phyloP scores from a whole-genome alignment of 92 coral and sea anemone species.

The Porites cylindrica region DNA sequence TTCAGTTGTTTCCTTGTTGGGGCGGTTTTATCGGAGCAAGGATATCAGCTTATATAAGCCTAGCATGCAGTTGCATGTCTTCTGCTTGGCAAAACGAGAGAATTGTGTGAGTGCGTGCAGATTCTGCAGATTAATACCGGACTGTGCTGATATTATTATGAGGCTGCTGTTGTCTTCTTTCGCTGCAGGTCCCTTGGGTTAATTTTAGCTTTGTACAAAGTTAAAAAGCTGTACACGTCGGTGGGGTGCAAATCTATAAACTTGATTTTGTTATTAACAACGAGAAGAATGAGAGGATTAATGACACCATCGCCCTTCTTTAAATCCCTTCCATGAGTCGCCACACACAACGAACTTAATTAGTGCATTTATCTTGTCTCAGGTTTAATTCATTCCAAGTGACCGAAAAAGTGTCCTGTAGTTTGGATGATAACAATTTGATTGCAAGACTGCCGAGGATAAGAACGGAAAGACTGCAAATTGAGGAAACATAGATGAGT shows the following conservation, averaged over 20 bases:
- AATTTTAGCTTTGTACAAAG: neutral
- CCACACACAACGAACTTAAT: conserved; percentile 32
- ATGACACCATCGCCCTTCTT: conserved; percentile 15
- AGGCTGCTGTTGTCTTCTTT: neutral
- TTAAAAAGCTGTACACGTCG: neutral
- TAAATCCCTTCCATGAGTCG: neutral
- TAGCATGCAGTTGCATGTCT: no score
- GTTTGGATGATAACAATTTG: neutral
- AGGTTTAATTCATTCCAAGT: neutral
- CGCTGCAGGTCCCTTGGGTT: neutral
- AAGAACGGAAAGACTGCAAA: no score
- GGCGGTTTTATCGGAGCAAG: no score
- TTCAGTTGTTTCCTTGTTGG: no score
- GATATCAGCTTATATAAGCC: no score
- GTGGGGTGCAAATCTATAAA: conserved; percentile 29
- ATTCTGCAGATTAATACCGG: no score
- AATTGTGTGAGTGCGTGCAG: no score
- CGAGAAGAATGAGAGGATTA: conserved; percentile 31
- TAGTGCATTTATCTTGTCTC: neutral
- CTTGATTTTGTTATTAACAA: conserved; percentile 46
- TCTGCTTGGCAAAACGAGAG: no score
- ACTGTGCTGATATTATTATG: neutral
- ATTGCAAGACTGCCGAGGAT: no score
- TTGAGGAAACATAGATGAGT: no score
- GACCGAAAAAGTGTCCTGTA: neutral